Evolutionary conservation across 2,113 vertebrate genomes (phyloP), one percentile per base, ranked within the genome.

Genomic region (Mirounga angustirostris): DNA sequence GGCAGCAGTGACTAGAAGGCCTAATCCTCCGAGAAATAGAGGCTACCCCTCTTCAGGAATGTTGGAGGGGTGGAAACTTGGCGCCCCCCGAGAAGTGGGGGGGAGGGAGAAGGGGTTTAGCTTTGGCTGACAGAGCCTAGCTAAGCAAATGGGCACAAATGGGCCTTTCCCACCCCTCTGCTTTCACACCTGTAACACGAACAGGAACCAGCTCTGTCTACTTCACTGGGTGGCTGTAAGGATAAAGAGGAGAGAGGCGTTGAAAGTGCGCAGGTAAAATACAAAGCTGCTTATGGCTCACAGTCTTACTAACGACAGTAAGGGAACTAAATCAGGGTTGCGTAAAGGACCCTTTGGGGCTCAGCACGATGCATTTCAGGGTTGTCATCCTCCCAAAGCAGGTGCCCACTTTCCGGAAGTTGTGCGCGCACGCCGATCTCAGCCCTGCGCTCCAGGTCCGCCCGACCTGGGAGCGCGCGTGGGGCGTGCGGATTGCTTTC

Each of bases 371-470:
- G n/a, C 9, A 40, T 18, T 43, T 78, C 80, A 22, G 14, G 28
- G 46, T 59, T 22, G 21, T 36, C 43, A 9, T 1, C 40, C 9
- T 89, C 28, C 33, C 10, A 56, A 65, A 59, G 67, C 73, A 43
- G 58, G 65, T 58, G 89, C 21, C 65, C 54, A 12, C 30, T 46
- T 40, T 52, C 73, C 1, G 14, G n/a, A 36, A n/a, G 63, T 5
- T 46, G 56, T 33, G 56, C 0, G 4, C 46, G 2, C n/a, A 5
- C 7, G 0, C n/a, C 18, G 9, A 19, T 1, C 15, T 52, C 9
- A 4, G 59, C 4, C 7, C 43, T 19, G 22, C 12, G 18, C 59
- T 14, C 16, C 6, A 12, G 30, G 54, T 1, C 4, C 15, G 21
- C 24, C 3, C 2, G 36, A 26, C 24, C 24, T 11, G 1, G 33